Percentiles rank a stretch among this genome's conserved stretches.
Evolutionary conservation across 2,113 vertebrate genomes (phyloP).

Genomic region (Orthonyx spaldingii): DNA sequence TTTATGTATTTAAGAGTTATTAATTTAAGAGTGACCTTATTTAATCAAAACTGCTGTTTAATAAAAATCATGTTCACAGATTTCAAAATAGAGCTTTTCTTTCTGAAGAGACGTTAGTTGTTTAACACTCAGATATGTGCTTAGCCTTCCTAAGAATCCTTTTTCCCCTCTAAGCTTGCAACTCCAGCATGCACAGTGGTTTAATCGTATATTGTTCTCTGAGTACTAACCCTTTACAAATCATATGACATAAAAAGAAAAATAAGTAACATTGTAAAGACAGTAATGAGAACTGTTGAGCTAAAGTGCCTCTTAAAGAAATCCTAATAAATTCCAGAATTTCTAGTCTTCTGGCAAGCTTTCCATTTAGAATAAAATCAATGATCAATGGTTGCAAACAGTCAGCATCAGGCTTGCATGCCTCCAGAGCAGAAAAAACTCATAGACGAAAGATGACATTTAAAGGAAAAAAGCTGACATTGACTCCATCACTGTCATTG

Average conservation of each 20-base stretch:
- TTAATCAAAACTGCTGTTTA: conserved; percentile 67
- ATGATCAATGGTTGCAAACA: conserved; percentile 95
- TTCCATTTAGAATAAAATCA: conserved; percentile 93
- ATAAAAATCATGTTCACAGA: conserved; percentile 34
- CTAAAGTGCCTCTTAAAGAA: conserved; percentile 90
- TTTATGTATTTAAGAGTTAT: conserved; percentile 45
- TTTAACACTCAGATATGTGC: conserved; percentile 55
- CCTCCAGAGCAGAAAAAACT: conserved; percentile 81
- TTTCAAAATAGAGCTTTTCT: conserved; percentile 55
- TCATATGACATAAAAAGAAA: conserved; percentile 83
- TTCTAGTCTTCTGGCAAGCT: conserved; percentile 86
- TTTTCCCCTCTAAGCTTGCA: conserved; percentile 55
- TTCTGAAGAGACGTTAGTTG: conserved; percentile 42
- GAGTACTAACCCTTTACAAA: conserved; percentile 80
- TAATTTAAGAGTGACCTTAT: conserved; percentile 60
- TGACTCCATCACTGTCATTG: conserved; percentile 99
- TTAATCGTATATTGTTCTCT: conserved; percentile 81
- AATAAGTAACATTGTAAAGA: conserved; percentile 82
- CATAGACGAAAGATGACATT: conserved; percentile 97
- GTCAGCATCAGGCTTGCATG: conserved; percentile 74
- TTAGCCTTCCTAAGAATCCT: conserved; percentile 65
- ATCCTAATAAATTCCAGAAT: conserved; percentile 90
- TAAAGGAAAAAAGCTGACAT: conserved; percentile 98
- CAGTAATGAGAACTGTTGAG: conserved; percentile 90
- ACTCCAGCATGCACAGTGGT: conserved; percentile 66